Conservation (phyloP, 2,113 vertebrate genomes). For the Sander vitreus region DNA sequence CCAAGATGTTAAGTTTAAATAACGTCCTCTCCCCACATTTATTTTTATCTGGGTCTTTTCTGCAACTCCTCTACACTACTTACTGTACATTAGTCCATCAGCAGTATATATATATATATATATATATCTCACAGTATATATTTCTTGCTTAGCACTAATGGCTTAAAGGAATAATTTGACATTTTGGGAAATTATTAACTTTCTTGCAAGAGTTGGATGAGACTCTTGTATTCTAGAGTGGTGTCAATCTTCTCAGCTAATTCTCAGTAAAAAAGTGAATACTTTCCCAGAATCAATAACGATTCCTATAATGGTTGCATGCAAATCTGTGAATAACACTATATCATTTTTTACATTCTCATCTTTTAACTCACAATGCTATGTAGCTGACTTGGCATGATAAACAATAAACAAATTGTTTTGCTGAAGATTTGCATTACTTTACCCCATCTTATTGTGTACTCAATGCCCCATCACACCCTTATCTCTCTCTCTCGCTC, state of each 20-base stretch:
- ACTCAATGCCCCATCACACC: constrained; percentile 15
- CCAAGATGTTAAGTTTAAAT: constrained; percentile 6
- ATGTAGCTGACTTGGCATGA: constrained; percentile 59
- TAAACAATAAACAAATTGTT: constrained; percentile 77
- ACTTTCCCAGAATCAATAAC: constrained; percentile 11
- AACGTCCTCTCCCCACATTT: constrained; percentile 8
- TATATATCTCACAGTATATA: background rate
- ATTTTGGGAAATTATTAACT: constrained; percentile 9
- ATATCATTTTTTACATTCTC: constrained; percentile 8
- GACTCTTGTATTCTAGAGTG: background rate
- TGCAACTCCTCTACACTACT: background rate
- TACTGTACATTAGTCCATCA: background rate
- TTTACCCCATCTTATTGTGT: constrained; percentile 38
- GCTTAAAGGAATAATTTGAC: constrained; percentile 21
- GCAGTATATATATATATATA: background rate
- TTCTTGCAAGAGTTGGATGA: background rate
- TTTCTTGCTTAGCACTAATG: constrained; percentile 9
- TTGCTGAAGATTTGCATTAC: constrained; percentile 61
- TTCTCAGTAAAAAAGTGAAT: background rate
- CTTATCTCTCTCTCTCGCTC: background rate
- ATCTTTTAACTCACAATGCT: constrained; percentile 43
- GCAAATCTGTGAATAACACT: constrained; percentile 42
- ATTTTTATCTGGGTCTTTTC: constrained; percentile 21
- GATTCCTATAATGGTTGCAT: constrained; percentile 15
- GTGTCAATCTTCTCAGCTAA: constrained; percentile 1